Conservation (phyloP, 1,140 invertebrate genomes). For the Bombus difficillimus region DNA sequence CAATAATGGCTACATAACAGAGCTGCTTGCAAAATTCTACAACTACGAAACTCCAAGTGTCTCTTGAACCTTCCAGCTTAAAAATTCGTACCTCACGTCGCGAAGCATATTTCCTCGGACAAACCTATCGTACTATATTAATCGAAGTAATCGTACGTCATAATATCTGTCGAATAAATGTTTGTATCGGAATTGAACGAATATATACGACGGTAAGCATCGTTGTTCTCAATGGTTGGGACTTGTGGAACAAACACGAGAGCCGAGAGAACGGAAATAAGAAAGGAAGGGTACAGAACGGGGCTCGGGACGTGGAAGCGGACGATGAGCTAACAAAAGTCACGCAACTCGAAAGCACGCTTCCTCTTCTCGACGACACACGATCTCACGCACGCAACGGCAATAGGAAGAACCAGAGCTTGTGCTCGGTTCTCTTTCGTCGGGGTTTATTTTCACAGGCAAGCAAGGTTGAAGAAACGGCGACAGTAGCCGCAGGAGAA, state of each 20-base stretch:
- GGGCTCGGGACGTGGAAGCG: neutral
- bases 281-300: neutral
- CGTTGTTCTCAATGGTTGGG: neutral
- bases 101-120: neutral
- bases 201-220: neutral
- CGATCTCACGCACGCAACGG: conserved; percentile 4
- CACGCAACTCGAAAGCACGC: neutral
- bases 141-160: neutral
- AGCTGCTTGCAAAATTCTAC: neutral
- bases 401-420: neutral
- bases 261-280: neutral
- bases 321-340: conserved; percentile 18
- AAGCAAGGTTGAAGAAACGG: neutral
- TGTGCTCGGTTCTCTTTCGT: neutral
- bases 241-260: neutral
- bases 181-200: neutral
- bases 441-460: conserved; percentile 32
- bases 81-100: neutral
- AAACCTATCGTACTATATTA: neutral
- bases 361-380: neutral
- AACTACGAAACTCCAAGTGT: neutral
- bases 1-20: neutral
- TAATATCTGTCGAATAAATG: neutral
- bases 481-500: neutral
- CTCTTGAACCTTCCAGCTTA: neutral